These are phyloP conservation scores for Myopa testacea DNA, from an alignment of 2,888 invertebrate species.

Conservation along the genomic window DNA sequence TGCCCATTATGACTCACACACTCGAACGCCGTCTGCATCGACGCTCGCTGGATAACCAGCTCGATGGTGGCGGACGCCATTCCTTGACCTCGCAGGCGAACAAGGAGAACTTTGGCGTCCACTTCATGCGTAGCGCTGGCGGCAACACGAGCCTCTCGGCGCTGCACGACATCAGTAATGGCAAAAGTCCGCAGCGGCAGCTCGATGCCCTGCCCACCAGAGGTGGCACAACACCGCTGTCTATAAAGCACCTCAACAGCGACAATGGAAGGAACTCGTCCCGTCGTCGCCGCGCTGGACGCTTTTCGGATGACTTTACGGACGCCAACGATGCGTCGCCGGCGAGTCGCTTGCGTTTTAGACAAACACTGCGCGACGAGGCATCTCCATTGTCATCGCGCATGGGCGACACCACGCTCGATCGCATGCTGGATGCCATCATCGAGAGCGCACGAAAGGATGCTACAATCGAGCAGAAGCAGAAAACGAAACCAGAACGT, in stretches of 20 bases:
- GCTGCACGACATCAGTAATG: constrained; percentile 65
- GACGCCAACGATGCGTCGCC: constrained; percentile 47
- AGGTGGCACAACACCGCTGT: constrained; percentile 37
- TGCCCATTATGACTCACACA: constrained; percentile 62
- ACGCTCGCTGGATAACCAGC: constrained; percentile 60
- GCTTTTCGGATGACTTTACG: constrained; percentile 51
- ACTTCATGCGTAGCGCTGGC: constrained; percentile 62
- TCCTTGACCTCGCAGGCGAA: constrained; percentile 58
- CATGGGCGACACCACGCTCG: constrained; percentile 66
- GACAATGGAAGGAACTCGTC: constrained; percentile 48
- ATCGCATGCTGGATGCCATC: constrained; percentile 67
- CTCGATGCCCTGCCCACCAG: constrained; percentile 45
- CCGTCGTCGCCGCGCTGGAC: constrained; percentile 25
- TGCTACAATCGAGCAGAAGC: constrained; percentile 34
- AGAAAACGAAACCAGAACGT: constrained; percentile 1
- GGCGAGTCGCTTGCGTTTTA: constrained; percentile 49
- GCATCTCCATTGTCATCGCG: constrained; percentile 62
- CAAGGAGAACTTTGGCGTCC: constrained; percentile 64
- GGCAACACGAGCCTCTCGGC: constrained; percentile 61
- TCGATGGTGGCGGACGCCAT: constrained; percentile 48
- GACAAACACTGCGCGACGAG: constrained; percentile 19
- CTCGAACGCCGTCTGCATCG: constrained; percentile 60
- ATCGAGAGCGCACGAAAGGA: constrained; percentile 66
- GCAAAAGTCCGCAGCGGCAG: constrained; percentile 57
- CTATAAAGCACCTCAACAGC: constrained; percentile 46